Percentiles rank a stretch among this genome's conserved stretches.
phyloP scores from a whole-genome alignment of 2,113 vertebrate species.

The Rutilus rutilus region DNA sequence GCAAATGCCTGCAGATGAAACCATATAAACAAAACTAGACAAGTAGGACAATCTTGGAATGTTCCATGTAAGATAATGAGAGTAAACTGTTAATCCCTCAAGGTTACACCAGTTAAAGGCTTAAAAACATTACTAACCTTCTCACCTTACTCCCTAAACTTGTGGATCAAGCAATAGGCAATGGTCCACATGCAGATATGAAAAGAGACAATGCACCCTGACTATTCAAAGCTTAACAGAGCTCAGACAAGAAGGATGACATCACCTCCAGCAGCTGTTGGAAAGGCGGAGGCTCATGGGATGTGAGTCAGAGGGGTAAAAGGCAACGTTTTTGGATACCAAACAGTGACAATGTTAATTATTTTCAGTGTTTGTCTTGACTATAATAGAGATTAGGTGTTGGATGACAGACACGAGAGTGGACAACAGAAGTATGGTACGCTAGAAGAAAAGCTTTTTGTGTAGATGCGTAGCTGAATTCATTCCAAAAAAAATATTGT shows the following conservation, averaged over 20 bases:
- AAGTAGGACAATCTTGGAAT: neutral
- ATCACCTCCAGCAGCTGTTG: conserved; percentile 2
- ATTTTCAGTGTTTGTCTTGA: neutral
- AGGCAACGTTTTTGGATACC: neutral
- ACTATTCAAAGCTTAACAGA: neutral
- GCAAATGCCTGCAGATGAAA: neutral
- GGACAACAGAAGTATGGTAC: neutral
- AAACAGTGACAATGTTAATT: neutral
- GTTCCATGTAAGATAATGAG: neutral
- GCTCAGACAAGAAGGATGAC: neutral
- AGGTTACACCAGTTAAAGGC: neutral
- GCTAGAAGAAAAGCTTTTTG: neutral
- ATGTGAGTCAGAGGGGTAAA: neutral
- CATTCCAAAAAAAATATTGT: neutral
- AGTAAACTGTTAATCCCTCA: neutral
- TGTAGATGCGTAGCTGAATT: neutral
- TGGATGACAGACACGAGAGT: neutral
- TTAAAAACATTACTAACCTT: neutral
- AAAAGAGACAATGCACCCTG: conserved; percentile 12
- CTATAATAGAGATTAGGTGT: conserved; percentile 3
- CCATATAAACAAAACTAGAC: neutral
- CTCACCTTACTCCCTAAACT: neutral
- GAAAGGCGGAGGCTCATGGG: neutral
- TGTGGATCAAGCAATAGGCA: neutral
- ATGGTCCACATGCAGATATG: neutral